Conservation (phyloP, 2,888 invertebrate species). For the Patella depressa region DNA sequence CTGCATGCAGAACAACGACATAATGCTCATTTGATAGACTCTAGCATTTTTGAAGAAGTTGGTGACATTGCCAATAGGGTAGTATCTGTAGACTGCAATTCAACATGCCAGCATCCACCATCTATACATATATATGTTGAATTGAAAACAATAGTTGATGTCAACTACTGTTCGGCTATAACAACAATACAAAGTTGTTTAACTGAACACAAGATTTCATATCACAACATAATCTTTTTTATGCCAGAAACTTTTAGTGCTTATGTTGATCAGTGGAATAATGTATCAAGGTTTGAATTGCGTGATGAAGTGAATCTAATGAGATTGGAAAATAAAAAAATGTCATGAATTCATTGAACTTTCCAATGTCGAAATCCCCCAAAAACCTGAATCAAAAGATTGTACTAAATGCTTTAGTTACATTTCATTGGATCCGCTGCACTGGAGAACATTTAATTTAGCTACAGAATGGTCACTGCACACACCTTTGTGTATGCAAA, state of each 20-base stretch:
- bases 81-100: neutral
- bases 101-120: neutral
- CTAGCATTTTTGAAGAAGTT: neutral
- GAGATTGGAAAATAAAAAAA: too few species aligned
- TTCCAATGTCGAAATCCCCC: too few species aligned
- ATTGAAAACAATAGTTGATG: neutral
- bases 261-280: neutral
- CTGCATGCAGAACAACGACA: neutral
- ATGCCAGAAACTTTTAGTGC: neutral
- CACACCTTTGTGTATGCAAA: too few species aligned
- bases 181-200: neutral
- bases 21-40: neutral
- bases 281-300: too few species aligned
- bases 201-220: neutral
- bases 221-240: neutral
- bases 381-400: too few species aligned
- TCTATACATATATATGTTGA: neutral
- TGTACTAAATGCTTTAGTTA: too few species aligned
- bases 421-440: too few species aligned
- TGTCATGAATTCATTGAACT: too few species aligned
- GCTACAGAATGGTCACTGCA: too few species aligned
- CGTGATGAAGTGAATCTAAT: too few species aligned
- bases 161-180: neutral
- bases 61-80: neutral
- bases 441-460: too few species aligned